Base-by-base conservation (phyloP, 2,797 vertebrate genomes). In the Scarus forsteni region DNA sequence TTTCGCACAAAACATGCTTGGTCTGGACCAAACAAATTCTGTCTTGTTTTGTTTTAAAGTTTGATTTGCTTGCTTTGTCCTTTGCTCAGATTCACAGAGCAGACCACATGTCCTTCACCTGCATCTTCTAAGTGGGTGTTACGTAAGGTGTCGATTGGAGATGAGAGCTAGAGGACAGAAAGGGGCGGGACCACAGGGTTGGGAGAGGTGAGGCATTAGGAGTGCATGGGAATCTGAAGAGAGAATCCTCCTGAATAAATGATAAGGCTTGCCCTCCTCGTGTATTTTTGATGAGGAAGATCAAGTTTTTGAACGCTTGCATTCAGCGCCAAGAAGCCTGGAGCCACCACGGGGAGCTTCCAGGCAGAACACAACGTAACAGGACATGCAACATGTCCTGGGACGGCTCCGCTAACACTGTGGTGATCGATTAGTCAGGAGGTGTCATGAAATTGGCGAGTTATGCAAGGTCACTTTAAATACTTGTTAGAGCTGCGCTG, bases 191-290 rank as follows among this genome's bases (percentile, higher is more conserved):
- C 38, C 50, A 39, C 44, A 67, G 49, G 59, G 64, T 52, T 42
- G 55, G 69, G 40, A 40, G 39, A 60, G 58, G 44, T 66, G 70
- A 65, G 27, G 18, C 52, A 34, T 49, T 51, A 54, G 50, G 42
- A 65, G 52, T 56, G 12, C 69, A 61, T 18, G 62, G 81, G 65
- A 79, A 79, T 58, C 57, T 13, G 38, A 67, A 66, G 73, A 87
- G 84, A 84, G 75, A 88, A 77, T 59, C 80, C 83, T 85, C 39
- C 40, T 90, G 82, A 83, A 92, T 91, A 75, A 89, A 60, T 86
- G 40, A 92, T 79, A 56, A 88, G 89, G 84, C 18, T 86, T 80
- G 76, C 79, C 73, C 74, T 78, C 19, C 73, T 88, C 76, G 44
- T 88, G 54, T 56, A 86, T 90, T 70, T 87, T 90, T 85, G 49